Percentiles rank a stretch among this genome's conserved stretches.
These are phyloP conservation scores for Gobiocypris rarus DNA, from an alignment of 2,113 vertebrate species.

Conservation along the genomic window DNA sequence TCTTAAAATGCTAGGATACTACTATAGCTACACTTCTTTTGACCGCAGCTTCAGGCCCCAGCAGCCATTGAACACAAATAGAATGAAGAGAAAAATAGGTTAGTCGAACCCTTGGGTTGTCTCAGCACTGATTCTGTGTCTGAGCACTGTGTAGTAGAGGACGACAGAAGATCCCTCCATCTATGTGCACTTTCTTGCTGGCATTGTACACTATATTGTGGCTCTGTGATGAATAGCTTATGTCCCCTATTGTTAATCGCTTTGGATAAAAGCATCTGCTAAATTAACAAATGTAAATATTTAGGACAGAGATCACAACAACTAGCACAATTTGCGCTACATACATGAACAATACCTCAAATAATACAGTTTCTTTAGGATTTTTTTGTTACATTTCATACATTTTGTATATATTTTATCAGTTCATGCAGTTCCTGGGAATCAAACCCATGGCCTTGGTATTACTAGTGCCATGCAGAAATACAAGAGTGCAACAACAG, in stretches of 20 bases:
- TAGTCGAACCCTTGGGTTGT: conserved; percentile 38
- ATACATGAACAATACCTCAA: not conserved
- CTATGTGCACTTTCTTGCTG: not conserved
- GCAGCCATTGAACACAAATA: conserved; percentile 37
- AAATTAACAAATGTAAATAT: not conserved
- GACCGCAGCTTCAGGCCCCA: conserved; percentile 20
- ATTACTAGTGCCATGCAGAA: not conserved
- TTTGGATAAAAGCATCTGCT: not conserved
- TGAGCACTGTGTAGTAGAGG: not conserved
- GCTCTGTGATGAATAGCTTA: not conserved
- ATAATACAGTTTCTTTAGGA: not conserved
- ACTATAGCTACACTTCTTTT: not conserved
- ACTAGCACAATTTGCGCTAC: not conserved
- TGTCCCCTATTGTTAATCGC: not conserved
- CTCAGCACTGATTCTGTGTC: conserved; percentile 1
- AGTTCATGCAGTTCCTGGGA: not conserved
- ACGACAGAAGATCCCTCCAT: not conserved
- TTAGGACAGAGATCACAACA: not conserved
- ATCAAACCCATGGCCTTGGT: not conserved
- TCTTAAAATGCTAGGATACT: not conserved
- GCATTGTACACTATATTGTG: not conserved
- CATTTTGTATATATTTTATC: not conserved
- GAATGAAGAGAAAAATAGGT: conserved; percentile 38
- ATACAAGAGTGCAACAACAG: not conserved
- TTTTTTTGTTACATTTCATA: not conserved